Evolutionary conservation across 2,888 invertebrate genomes (phyloP).

Genomic region (Phragmatobia fuliginosa): DNA sequence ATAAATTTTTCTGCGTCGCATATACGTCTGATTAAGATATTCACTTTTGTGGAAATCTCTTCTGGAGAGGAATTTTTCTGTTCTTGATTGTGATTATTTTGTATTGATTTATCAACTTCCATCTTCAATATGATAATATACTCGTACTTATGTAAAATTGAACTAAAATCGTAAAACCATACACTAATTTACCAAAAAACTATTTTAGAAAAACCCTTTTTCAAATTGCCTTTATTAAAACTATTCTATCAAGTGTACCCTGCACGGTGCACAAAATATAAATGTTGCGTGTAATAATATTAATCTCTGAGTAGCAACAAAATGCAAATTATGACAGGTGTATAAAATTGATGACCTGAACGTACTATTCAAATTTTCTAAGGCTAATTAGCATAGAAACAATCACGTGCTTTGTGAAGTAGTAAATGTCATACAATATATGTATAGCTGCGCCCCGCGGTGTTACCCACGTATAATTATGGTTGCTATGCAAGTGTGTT

Average conservation of each 20-base stretch:
- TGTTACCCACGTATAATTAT: no score
- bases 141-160: neutral
- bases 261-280: no score
- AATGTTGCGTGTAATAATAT: no score
- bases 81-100: neutral
- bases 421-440: no score
- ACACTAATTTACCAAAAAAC: neutral
- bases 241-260: neutral
- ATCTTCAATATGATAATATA: neutral
- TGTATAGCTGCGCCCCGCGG: no score
- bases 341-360: no score
- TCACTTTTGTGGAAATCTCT: neutral
- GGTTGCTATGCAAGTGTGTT: no score
- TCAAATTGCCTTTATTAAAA: neutral
- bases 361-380: no score
- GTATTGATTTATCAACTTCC: neutral
- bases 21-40: neutral
- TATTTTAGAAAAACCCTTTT: neutral
- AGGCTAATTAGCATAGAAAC: no score
- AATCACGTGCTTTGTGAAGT: no score
- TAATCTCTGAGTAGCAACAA: no score
- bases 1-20: neutral
- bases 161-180: neutral
- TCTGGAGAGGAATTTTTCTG: neutral
- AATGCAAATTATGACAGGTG: no score